Conservation (phyloP, 35 echinoderm and acorn worm species). For the Strongylocentrotus purpuratus region DNA sequence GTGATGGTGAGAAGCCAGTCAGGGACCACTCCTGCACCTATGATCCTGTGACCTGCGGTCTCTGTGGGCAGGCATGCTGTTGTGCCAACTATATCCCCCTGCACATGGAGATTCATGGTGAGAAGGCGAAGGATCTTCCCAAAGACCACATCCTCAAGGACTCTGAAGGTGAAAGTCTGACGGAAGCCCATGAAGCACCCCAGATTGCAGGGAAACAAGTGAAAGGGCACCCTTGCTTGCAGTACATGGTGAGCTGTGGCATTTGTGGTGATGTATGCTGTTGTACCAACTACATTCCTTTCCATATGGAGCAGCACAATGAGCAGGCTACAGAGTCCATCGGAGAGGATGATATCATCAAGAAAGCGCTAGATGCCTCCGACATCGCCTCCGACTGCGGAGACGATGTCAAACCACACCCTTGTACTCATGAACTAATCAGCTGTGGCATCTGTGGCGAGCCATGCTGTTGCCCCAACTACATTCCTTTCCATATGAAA, state of each 20-base stretch:
- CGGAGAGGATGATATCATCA: background rate
- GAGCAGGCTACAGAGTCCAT: background rate
- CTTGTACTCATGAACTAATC: background rate
- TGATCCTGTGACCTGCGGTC: background rate
- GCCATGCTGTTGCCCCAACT: background rate
- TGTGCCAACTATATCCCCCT: background rate
- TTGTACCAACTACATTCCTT: background rate
- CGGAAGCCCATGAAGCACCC: background rate
- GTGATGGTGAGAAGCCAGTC: background rate
- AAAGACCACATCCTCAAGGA: background rate
- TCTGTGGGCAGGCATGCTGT: background rate
- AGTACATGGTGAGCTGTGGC: background rate
- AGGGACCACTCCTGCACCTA: background rate
- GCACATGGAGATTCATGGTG: background rate
- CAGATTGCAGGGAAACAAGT: background rate
- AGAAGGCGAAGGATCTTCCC: background rate
- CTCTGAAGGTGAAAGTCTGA: background rate
- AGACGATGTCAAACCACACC: background rate
- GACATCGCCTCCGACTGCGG: background rate
- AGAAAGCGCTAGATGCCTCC: background rate
- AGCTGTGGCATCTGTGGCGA: background rate
- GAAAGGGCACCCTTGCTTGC: background rate
- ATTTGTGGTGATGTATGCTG: background rate
- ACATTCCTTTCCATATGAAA: conserved; percentile 10
- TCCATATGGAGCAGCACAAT: background rate